Conservation (phyloP, 2,113 vertebrate genomes). For the Apus apus region DNA sequence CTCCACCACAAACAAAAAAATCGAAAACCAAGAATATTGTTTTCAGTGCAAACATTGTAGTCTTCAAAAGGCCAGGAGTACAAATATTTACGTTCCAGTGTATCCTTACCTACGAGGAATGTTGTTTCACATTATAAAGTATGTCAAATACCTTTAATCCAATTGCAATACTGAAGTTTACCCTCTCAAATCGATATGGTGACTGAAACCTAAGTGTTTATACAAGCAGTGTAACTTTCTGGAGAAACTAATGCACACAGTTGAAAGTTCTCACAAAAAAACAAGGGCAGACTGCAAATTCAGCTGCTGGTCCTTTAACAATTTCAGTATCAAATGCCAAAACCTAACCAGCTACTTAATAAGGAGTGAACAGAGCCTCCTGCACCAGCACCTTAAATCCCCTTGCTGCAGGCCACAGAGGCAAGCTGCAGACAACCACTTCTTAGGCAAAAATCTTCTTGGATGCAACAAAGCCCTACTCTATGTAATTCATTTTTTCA, state of each 20-base stretch:
- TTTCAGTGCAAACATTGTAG: slow-evolving; percentile 65
- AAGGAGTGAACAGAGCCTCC: not conserved
- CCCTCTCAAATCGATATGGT: not conserved
- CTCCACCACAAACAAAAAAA: not conserved
- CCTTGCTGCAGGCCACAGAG: not conserved
- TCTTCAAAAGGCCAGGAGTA: slow-evolving; percentile 45
- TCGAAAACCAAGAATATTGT: slow-evolving; percentile 3
- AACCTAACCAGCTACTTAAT: not conserved
- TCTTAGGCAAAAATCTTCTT: not conserved
- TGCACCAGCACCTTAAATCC: not conserved
- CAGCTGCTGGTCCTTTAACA: not conserved
- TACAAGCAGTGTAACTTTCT: slow-evolving; percentile 29
- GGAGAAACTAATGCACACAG: slow-evolving; percentile 13
- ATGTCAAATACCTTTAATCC: slow-evolving; percentile 45
- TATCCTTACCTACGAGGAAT: slow-evolving; percentile 54
- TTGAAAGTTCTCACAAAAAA: not conserved
- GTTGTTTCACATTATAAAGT: slow-evolving; percentile 47
- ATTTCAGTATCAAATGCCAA: not conserved
- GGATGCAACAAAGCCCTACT: not conserved
- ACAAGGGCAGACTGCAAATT: not conserved
- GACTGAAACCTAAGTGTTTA: slow-evolving; percentile 45
- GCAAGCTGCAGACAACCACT: not conserved
- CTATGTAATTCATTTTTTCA: not conserved
- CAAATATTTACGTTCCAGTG: slow-evolving; percentile 65
- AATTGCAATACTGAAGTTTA: not conserved